Base-by-base conservation (phyloP, 2,113 vertebrate genomes). In the Gallinago media region DNA sequence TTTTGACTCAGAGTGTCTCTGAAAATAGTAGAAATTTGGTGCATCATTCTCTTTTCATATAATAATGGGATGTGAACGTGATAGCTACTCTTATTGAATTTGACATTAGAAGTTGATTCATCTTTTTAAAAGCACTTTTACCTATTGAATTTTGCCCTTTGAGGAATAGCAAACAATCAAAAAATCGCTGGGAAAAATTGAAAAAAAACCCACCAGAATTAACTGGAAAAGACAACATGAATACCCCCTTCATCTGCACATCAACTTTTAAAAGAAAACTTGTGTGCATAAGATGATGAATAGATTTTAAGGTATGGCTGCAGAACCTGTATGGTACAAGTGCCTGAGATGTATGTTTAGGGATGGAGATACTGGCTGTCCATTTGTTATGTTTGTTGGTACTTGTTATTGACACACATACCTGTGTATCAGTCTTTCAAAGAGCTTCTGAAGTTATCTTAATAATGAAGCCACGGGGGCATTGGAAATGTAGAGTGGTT, bases 71-170 rank as follows among this genome's bases (percentile, higher is more conserved):
- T 91, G 44, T 82, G 62, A 97, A 79, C 84, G 63, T 68, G 58
- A 25, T 32, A 47, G 49, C 77, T 93, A 50, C 93, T 11, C 38
- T 97, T 95, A 97, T 92, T 97, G 89, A 96, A 91, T 95, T 94
- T 96, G 89, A 83, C 42, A 90, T 96, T 94, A 96, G 31, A 92
- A 88, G 23, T 17, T 89, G 91, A 97, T 96, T 97, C 29, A 88
- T 77, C 34, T 94, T 80, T 94, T 94, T 67, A 81, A 90, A 95
- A 94, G 6, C 16, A 73, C 85, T 93, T 97, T 96, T 97, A 91
- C 62, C 79, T 95, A 94, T 82, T 96, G 82, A 95, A 94, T 96
- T 96, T 96, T 71, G 86, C 71, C 46, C 70, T 94, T 91, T 82
- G 61, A 96, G 55, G 52, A 84, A 89, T 40, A 91, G 21, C 15